phyloP scores from a whole-genome alignment of 2,113 vertebrate species.

The Leucosticte australis region DNA sequence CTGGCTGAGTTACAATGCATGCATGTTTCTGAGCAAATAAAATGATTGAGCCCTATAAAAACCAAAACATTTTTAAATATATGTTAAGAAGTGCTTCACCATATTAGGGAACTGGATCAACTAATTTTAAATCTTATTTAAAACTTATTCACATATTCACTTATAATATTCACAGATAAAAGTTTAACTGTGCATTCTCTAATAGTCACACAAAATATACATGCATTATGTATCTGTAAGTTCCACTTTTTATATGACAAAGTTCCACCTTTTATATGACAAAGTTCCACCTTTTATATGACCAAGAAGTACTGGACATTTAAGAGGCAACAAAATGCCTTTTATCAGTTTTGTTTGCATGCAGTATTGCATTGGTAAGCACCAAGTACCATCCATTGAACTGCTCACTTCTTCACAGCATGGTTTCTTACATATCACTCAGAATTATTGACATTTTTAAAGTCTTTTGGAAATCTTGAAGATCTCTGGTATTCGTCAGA shows the following conservation, averaged over 20 bases:
- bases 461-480: background rate
- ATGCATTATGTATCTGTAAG: accelerated
- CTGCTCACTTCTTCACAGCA: background rate
- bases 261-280: background rate
- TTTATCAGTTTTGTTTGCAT: background rate
- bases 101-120: background rate
- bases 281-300: background rate
- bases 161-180: too few relatives aligned
- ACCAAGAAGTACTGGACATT: background rate
- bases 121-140: background rate
- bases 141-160: background rate
- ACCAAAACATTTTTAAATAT: background rate
- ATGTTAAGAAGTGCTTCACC: background rate
- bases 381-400: background rate
- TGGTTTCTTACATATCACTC: background rate
- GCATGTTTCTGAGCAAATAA: background rate
- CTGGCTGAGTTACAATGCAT: background rate
- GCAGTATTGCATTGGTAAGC: background rate
- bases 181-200: background rate
- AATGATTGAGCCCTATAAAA: background rate
- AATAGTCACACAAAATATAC: background rate
- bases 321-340: background rate
- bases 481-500: background rate
- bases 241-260: background rate
- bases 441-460: conserved; percentile 22